Conservation (phyloP, 2,113 vertebrate species). For the Xiphophorus couchianus region DNA sequence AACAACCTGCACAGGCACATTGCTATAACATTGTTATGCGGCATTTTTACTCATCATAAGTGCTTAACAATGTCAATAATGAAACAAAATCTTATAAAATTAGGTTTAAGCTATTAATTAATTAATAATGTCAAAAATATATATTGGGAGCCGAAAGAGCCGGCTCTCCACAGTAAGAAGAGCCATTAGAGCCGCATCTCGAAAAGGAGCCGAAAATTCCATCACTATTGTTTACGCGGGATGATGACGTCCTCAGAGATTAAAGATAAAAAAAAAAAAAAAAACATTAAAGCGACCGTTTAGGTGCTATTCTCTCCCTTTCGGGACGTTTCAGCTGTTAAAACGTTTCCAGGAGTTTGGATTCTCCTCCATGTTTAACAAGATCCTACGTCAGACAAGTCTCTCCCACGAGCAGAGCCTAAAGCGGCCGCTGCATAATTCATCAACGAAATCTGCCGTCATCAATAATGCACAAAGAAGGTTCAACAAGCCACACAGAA, state of each 20-base stretch:
- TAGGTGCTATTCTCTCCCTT: constrained; percentile 22
- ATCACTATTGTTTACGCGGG: constrained; percentile 47
- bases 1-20: no score
- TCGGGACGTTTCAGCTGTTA: constrained; percentile 33
- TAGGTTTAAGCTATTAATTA: no score
- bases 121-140: no score
- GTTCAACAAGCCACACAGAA: constrained; percentile 55
- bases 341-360: constrained; percentile 21
- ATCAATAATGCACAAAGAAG: constrained; percentile 65
- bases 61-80: no score
- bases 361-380: constrained; percentile 39
- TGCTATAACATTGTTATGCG: no score
- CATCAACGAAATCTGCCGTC: constrained; percentile 50
- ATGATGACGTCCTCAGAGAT: constrained; percentile 25
- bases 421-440: constrained; percentile 67
- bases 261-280: background rate
- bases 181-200: no score
- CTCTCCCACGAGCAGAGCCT: constrained; percentile 16
- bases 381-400: constrained; percentile 25
- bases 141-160: no score
- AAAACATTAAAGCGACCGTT: constrained; percentile 22
- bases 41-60: no score
- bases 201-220: no score
- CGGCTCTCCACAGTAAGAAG: no score
- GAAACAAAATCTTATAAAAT: no score